These are phyloP conservation scores for Polydrusus tereticollis DNA, from an alignment of 2,888 invertebrate species.

Conservation along the genomic window DNA sequence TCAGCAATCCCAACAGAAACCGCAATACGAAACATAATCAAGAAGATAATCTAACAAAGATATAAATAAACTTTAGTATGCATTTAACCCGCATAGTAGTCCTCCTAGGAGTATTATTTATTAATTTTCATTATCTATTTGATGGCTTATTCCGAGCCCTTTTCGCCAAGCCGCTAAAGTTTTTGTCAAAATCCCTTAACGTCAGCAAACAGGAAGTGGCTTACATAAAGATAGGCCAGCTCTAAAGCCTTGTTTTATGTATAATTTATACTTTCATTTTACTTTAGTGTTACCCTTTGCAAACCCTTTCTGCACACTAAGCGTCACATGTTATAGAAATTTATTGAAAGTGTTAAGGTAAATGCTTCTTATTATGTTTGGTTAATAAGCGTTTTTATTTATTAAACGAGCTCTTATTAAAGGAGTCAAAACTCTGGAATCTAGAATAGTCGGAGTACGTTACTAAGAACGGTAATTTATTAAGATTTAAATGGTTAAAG, in stretches of 20 bases:
- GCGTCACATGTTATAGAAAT: neutral
- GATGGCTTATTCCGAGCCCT: slow-evolving; percentile 47
- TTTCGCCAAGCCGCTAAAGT: slow-evolving; percentile 30
- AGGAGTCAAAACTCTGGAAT: no score
- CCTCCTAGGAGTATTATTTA: slow-evolving; percentile 56
- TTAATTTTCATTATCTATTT: slow-evolving; percentile 56
- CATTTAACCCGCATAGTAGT: slow-evolving; percentile 45
- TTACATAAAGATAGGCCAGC: slow-evolving; percentile 28
- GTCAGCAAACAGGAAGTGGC: slow-evolving; percentile 29
- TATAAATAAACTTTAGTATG: slow-evolving; percentile 42
- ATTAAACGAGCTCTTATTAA: neutral
- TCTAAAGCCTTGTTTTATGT: slow-evolving; percentile 32
- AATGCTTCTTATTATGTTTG: neutral
- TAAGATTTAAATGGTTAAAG: no score
- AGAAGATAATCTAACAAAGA: slow-evolving; percentile 8
- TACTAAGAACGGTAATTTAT: no score
- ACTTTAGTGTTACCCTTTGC: slow-evolving; percentile 11
- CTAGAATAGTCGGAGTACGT: no score
- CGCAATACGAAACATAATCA: neutral
- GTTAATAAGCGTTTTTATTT: neutral
- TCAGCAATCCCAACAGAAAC: neutral
- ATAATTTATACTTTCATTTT: slow-evolving; percentile 43
- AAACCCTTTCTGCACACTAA: slow-evolving; percentile 6
- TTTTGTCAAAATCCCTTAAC: slow-evolving; percentile 32
- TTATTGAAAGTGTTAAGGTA: slow-evolving; percentile 12